Conservation (phyloP, 2,113 vertebrate genomes). For the Urocitellus parryii region DNA sequence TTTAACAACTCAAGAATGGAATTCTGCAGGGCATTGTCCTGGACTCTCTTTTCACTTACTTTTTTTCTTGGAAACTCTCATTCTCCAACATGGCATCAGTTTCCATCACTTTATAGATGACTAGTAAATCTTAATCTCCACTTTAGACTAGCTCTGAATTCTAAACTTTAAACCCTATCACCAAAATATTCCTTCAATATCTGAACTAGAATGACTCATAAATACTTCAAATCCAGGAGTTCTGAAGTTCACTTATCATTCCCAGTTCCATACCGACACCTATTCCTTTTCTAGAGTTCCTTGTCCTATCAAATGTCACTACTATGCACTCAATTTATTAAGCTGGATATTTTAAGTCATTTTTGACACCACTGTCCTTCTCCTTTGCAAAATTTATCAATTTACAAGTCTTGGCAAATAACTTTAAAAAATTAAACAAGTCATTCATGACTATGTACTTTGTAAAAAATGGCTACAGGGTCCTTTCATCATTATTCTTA, state of each 20-base stretch:
- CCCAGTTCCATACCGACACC: neutral
- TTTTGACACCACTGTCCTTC: neutral
- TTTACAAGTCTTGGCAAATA: neutral
- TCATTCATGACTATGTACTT: neutral
- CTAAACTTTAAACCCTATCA: neutral
- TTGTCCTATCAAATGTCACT: neutral
- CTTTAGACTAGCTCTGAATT: neutral
- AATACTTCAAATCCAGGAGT: neutral
- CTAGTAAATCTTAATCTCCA: neutral
- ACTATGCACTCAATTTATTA: neutral
- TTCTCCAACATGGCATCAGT: neutral
- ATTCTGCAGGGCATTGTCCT: neutral
- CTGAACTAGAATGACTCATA: neutral
- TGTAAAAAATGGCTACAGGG: neutral
- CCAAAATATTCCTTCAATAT: neutral
- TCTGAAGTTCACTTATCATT: neutral
- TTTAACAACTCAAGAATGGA: neutral
- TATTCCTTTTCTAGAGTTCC: neutral
- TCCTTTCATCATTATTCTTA: neutral
- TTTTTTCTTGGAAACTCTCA: neutral
- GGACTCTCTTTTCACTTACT: neutral
- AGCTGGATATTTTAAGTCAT: neutral
- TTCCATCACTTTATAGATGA: neutral
- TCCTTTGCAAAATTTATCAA: neutral
- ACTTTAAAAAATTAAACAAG: constrained; percentile 10